Evolutionary conservation across 2,797 vertebrate genomes (phyloP), one percentile per base, ranked within the genome.

Genomic region (Microchirus variegatus): DNA sequence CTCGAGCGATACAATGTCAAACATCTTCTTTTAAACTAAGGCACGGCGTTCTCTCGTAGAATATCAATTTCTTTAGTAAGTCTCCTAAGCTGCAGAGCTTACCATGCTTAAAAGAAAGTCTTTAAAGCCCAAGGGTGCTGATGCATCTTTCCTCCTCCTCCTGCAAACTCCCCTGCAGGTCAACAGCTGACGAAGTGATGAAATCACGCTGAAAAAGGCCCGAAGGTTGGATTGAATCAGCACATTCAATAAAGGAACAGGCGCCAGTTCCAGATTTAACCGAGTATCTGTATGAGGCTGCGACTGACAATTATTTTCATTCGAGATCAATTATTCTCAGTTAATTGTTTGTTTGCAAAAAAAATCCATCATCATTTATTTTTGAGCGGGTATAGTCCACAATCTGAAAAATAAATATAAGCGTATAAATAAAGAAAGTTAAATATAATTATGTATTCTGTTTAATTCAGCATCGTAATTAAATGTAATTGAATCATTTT

Each of bases 171-270:
- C 59, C 43, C 50, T 57, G 53, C 59, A 60, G 67, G 76, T 75
- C 73, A 67, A 62, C 58, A 50, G 61, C 45, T 59, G 60, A 76
- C 54, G 67, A 49, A 73, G 59, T 71, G 67, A 43, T 64, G 16
- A 59, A 72, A 55, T 69, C 48, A 42, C 13, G 72, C 19, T 59
- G 50, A 53, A 67, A 68, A 59, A n/a, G 14, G 18, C n/a, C n/a
- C 10, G 5, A 66, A 63, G 46, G 41, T 14, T 47, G 36, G 38
- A 51, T 51, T 68, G 70, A 77, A 54, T 71, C 62, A 53, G 53
- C 65, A 41, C 10, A 2, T 64, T 69, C 37, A 19, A 60, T 48
- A 22, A 17, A 18, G 56, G 49, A 26, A 17, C 16, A 37, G 36
- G 9, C 13, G 10, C 15, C 40, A 49, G 16, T 40, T 38, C 7